Evolutionary conservation across 1,140 invertebrate species (phyloP).

Genomic region (Lasioglossum baleicum): DNA sequence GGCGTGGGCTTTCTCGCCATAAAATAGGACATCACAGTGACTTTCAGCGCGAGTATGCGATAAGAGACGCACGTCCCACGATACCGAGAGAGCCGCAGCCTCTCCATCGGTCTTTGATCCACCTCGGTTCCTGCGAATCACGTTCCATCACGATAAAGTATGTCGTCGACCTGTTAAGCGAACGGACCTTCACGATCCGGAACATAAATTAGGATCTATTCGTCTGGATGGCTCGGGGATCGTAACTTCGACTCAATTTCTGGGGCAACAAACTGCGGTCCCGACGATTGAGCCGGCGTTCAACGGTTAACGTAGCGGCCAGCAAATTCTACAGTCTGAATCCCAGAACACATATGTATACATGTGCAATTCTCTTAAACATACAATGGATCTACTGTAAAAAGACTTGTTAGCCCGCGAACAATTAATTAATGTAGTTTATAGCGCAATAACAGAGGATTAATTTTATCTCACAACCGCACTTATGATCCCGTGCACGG

Average conservation of each 20-base stretch:
- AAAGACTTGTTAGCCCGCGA: too few species aligned
- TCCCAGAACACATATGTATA: too few species aligned
- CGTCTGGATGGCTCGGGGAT: neutral
- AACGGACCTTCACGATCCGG: conserved; percentile 32
- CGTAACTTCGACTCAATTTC: neutral
- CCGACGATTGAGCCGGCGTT: too few species aligned
- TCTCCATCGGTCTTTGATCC: conserved; percentile 35
- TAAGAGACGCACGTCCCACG: conserved; percentile 4
- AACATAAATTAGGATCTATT: conserved; percentile 41
- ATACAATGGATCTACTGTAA: too few species aligned
- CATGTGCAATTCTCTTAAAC: too few species aligned
- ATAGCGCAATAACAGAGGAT: too few species aligned
- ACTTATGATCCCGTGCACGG: too few species aligned
- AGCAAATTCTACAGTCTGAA: too few species aligned
- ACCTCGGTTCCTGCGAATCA: conserved; percentile 29
- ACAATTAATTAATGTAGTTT: too few species aligned
- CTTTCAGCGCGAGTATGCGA: neutral
- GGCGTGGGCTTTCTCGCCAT: neutral
- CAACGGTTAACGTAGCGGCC: too few species aligned
- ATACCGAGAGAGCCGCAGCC: neutral
- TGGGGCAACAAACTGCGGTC: neutral
- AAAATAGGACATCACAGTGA: neutral
- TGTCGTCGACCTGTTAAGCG: conserved; percentile 24
- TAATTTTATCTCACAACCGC: too few species aligned
- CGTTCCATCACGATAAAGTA: conserved; percentile 31